A percentile compares a stretch with the other conserved stretches of the same genome.
phyloP scores from a whole-genome alignment of 2,113 vertebrate species.

The Syngnathus typhle region DNA sequence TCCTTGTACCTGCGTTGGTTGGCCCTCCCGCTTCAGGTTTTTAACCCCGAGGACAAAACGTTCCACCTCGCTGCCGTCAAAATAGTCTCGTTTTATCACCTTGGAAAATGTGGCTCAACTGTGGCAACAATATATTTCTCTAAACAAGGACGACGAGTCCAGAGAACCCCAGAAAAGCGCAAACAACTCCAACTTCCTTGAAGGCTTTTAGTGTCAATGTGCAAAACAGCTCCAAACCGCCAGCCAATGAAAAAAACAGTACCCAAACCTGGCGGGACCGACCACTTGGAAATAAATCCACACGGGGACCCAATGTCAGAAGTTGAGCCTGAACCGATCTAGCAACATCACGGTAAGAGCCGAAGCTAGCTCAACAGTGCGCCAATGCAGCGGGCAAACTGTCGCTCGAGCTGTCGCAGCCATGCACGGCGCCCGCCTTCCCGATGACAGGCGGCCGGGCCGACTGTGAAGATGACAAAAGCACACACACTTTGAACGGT shows the following conservation, averaged over 20 bases:
- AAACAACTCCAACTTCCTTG: background rate
- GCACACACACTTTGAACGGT: conserved; percentile 3
- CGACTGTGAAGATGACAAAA: background rate
- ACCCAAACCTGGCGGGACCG: background rate
- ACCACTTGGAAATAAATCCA: background rate
- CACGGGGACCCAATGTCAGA: background rate
- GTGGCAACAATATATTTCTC: too few relatives aligned
- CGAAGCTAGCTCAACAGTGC: conserved; percentile 16
- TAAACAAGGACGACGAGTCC: too few relatives aligned
- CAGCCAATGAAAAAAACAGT: background rate
- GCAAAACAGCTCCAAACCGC: background rate
- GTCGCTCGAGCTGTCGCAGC: conserved; percentile 29
- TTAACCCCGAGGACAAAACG: conserved; percentile 19
- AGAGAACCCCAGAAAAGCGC: background rate
- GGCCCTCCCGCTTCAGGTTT: conserved; percentile 22
- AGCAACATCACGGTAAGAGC: conserved; percentile 23
- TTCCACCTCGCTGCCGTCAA: conserved; percentile 29
- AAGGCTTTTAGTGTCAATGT: background rate
- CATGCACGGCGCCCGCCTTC: conserved; percentile 9
- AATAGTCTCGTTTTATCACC: conserved; percentile 2
- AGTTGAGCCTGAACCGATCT: background rate
- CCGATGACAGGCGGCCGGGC: background rate
- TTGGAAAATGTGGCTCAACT: background rate
- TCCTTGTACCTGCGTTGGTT: conserved; percentile 19
- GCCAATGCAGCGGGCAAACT: conserved; percentile 22